Evolutionary conservation across 1,140 invertebrate genomes (phyloP), one percentile per base, ranked within the genome.

Genomic region (Sarcophaga bullata): DNA sequence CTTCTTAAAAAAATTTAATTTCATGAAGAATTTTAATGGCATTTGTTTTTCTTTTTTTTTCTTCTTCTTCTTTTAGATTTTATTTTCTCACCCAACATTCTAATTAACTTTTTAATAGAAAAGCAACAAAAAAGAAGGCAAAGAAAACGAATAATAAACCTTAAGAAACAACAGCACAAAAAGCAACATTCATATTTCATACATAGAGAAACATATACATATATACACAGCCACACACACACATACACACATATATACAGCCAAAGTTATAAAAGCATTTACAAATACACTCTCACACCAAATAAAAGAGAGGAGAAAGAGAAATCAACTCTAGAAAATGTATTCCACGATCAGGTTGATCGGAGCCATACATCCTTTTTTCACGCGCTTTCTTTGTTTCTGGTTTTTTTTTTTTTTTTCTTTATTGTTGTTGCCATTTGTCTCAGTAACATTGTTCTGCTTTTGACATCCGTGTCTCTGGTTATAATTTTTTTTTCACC

Each of bases 321-420:
- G n/a, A 58, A 58, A 58, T 15, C 9, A 15, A 58, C 52, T 58
- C 25, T 37, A 37, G 25, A 37, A 58, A 58, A 58, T 58, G 11
- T 58, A n/a, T 58, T 58, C 54, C n/a, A 58, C 54, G n/a, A 58
- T 58, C 54, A 58, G n/a, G n/a, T 58, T 58, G 54, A 58, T 58
- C 54, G n/a, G 54, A 58, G n/a, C 13, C 13, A n/a, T 15, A n/a
- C 15, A 58, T 58, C 54, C 54, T 58, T 58, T 58, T n/a, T 13
- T 58, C 15, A 58, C 9, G n/a, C 54, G 15, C 3, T 58, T 0
- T n/a, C 3, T 7, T n/a, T 6, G 9, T n/a, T 37, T 37, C 25
- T 4, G 1, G 1, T 37, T 37, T 37, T 37, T 37, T 37, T 37
- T 37, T 37, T 37, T 37, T 37, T 37, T 1, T 37, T 37, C 25